Evolutionary conservation across 2,888 invertebrate genomes (phyloP), one percentile per base, ranked within the genome.

Genomic region (Microctonus aethiopoides): DNA sequence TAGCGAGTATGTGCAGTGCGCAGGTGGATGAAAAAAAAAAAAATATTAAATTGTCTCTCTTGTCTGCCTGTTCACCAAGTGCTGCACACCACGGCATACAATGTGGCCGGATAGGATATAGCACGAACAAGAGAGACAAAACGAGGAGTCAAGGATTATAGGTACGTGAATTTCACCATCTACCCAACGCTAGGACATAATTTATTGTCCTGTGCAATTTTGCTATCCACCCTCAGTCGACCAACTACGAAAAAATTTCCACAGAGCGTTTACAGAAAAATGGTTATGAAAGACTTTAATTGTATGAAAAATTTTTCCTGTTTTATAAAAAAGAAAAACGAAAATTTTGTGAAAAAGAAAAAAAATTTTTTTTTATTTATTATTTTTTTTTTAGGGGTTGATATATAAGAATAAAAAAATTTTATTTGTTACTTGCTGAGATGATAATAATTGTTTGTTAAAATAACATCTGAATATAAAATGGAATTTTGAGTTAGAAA

Each of bases 21-120:
- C n/a, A 2, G 4, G 3, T n/a, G 39, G 2, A 39, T n/a, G n/a
- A 13, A n/a, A 39, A n/a, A 39, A 39, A 29, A 29, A 29, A 59
- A 77, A 74, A 71, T 72, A 79, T 79, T 76, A 76, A 79, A 80
- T 80, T 78, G 74, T 74, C 75, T 72, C 69, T 60, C 73, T 70
- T 71, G 70, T 71, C 67, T 72, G 61, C n/a, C 22, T 72, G 70
- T 71, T 66, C 72, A 61, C n/a, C 1, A 2, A 29, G 56, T n/a
- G 24, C n/a, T 29, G 39, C 16, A 57, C 24, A 64, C 74, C 61
- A 63, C 54, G 67, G 63, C 68, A 61, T 66, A 77, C 76, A 78
- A 77, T 76, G 72, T 59, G 76, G 71, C 72, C 70, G 76, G 75
- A 77, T 69, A 39, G 39, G 5, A 39, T 39, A n/a, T 39, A 39